A percentile compares a stretch with the other conserved stretches of the same genome.
phyloP scores from a whole-genome alignment of 2,797 vertebrate genomes.

The Artibeus lituratus region DNA sequence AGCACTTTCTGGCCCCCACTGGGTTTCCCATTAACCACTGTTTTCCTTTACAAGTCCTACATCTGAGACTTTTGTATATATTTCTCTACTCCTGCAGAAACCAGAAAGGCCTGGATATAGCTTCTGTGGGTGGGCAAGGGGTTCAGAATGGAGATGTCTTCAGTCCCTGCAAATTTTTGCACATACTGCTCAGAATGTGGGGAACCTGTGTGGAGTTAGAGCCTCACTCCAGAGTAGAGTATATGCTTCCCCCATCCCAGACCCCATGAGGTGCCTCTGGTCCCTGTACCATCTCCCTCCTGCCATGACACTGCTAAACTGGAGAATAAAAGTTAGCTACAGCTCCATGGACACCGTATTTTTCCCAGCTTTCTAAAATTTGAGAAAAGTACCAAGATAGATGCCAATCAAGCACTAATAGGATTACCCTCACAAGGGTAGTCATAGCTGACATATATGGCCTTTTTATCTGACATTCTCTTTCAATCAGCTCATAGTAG shows the following conservation, averaged over 20 bases:
- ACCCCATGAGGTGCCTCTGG: not conserved
- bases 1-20: not conserved
- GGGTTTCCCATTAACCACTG: not conserved
- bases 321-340: not conserved
- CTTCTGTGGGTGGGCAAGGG: not conserved
- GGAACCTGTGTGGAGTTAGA: not conserved
- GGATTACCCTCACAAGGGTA: not conserved
- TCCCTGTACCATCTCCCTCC: not conserved
- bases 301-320: not conserved
- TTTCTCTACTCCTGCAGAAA: not conserved
- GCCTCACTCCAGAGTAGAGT: not conserved
- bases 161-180: not conserved
- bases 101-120: not conserved
- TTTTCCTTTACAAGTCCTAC: not conserved
- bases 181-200: not conserved
- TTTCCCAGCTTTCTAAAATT: not conserved
- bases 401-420: not conserved
- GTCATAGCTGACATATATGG: not conserved
- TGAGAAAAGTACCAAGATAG: not conserved
- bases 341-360: not conserved
- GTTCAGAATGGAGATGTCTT: not conserved
- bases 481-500: not conserved
- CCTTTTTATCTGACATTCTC: not conserved
- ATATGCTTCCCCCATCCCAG: not conserved
- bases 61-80: not conserved